These are phyloP conservation scores for Aselliscus stoliczkanus DNA, from an alignment of 2,797 vertebrate genomes.

Conservation along the genomic window DNA sequence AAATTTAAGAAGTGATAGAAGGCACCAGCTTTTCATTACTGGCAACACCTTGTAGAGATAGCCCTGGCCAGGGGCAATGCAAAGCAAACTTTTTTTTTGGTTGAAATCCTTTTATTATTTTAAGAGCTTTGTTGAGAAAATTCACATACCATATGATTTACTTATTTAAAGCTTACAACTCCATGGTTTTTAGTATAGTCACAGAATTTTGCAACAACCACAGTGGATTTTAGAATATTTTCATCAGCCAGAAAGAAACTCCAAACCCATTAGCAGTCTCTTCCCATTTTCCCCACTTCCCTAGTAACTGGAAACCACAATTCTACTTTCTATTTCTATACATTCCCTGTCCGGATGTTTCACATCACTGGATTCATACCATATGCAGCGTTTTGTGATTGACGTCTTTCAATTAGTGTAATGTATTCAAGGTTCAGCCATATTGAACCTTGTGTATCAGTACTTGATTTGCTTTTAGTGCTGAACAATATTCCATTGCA, in stretches of 20 bases:
- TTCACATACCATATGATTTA: background rate
- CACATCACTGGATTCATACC: background rate
- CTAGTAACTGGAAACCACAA: background rate
- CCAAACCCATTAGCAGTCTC: background rate
- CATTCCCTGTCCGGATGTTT: background rate
- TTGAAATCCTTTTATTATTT: background rate
- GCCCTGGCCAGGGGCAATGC: background rate
- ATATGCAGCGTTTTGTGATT: background rate
- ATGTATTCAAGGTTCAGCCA: background rate
- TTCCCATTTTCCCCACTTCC: background rate
- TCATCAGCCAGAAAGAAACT: background rate
- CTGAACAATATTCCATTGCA: background rate
- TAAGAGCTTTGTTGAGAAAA: background rate
- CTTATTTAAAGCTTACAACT: background rate
- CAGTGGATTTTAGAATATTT: background rate
- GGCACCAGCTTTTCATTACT: background rate
- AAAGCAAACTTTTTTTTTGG: background rate
- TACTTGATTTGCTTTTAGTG: background rate
- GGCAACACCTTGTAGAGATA: background rate
- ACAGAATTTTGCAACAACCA: background rate
- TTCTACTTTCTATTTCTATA: background rate
- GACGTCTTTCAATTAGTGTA: background rate
- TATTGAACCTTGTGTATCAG: background rate
- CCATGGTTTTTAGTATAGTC: background rate
- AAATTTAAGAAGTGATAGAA: background rate